Base-by-base conservation (phyloP, 2,113 vertebrate species). In the Paramormyrops kingsleyae region DNA sequence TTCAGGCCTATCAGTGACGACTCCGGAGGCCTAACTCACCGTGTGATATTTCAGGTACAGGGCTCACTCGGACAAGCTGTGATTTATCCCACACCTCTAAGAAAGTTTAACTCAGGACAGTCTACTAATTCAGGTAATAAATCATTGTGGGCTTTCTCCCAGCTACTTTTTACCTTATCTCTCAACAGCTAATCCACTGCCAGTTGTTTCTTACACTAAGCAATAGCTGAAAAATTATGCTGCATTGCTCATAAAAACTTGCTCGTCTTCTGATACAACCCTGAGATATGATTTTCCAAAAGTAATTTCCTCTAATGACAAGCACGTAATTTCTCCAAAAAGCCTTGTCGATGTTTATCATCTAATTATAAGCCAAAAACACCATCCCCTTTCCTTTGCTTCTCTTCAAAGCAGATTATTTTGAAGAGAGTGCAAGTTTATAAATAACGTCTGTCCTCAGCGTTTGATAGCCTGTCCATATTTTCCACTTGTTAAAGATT, bases 111-210 rank as follows among this genome's bases (percentile, higher is more conserved):
- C 80, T 91, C 90, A 84, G 53, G 56, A 53, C 70, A 87, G 24
- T 88, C 88, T 80, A 42, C 53, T 89, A 91, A 90, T 92, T 83
- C 90, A 49, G 50, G 90, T 77, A 62, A 90, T 88, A 90, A 89
- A 92, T 92, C 90, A 84, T 21, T 3, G 31, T 27, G 52, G 52
- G 90, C 52, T 21, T 87, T 83, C 53, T 90, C 50, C 85, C 88
- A 89, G 52, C 39, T 44, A 39, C 39, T 85, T 85, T 85, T 89
- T 88, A 53, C 39, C 50, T 56, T 88, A 80, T 80, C 52, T 89
- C 21, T 88, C 46, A 62, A 56, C 50, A 80, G 49, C 35, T 52
- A 85, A 31, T 66, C 77, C 44, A 87, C 66, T 42, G 88, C 44
- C 56, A 27, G 4, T 66, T 35, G 39, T 88, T 83, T 50, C 52